Conservation (phyloP, 2,888 invertebrate species). For the Melanotus villosus region DNA sequence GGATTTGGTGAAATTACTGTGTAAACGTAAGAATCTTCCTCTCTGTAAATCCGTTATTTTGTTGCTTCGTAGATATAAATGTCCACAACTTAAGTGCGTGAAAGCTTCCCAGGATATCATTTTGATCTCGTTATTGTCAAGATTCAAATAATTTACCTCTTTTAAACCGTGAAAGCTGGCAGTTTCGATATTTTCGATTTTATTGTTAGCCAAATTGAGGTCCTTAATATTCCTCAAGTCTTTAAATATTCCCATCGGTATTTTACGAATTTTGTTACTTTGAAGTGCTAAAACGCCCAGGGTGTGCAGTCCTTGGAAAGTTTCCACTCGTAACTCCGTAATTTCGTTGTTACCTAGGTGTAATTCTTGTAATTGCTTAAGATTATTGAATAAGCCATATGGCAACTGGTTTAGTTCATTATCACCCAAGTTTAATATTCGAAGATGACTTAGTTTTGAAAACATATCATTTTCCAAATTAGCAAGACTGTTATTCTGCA, state of each 20-base stretch:
- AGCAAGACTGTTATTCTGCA: slow-evolving; percentile 32
- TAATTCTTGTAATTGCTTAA: slow-evolving; percentile 24
- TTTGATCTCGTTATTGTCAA: slow-evolving; percentile 29
- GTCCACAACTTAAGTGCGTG: slow-evolving; percentile 18
- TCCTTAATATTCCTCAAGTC: slow-evolving; percentile 12
- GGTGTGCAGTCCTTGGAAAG: slow-evolving; percentile 6
- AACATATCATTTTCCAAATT: slow-evolving; percentile 23
- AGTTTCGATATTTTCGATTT: slow-evolving; percentile 21
- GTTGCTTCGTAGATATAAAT: slow-evolving; percentile 33
- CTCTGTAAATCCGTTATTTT: slow-evolving; percentile 12
- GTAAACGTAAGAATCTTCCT: slow-evolving; percentile 1
- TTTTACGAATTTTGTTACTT: slow-evolving; percentile 18
- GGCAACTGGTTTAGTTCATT: slow-evolving; percentile 31
- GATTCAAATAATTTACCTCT: slow-evolving; percentile 26
- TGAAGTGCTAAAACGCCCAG: slow-evolving; percentile 8
- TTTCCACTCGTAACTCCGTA: slow-evolving; percentile 5
- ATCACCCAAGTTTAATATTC: slow-evolving; percentile 21
- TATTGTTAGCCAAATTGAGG: slow-evolving; percentile 24
- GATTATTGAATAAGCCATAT: slow-evolving; percentile 12
- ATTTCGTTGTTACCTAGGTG: slow-evolving; percentile 25
- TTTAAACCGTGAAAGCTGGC: slow-evolving; percentile 13
- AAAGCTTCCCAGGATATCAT: slow-evolving; percentile 16
- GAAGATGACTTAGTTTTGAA: slow-evolving; percentile 5
- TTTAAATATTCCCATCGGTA: slow-evolving; percentile 29
- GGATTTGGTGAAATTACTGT: neutral